Base-by-base conservation (phyloP, 2,797 vertebrate species). In the Pelochelys cantorii region DNA sequence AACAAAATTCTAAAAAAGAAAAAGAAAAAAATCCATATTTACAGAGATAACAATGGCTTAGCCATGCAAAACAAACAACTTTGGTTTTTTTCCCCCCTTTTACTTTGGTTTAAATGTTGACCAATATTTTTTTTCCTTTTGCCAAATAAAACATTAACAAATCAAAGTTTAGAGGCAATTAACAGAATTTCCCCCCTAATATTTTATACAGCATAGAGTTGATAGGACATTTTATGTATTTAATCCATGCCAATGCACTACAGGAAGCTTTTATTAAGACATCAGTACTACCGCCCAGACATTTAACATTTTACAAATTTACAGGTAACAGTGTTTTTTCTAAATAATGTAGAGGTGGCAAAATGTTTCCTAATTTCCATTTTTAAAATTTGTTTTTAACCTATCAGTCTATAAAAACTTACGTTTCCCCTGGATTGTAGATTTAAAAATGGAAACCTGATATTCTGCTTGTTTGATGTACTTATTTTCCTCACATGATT, bases 101-200 rank as follows among this genome's bases (percentile, higher is more conserved):
- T 91, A 98, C 98, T 98, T 98, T 98, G 98, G 98, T 98, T 98
- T 98, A 97, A 97, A 98, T 98, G 97, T 97, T 97, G 96, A 98
- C 96, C 97, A 98, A 96, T 93, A 97, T 97, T 91, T 91, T 83
- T 97, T 94, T 85, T 83, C 77, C 94, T 96, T 93, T 95, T 97
- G 97, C 97, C 98, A 97, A 98, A 98, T 97, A 97, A 98, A 98
- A 95, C 96, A 97, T 97, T 95, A 97, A 97, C 96, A 98, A 97
- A 97, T 97, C 96, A 96, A 97, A 97, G 90, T 97, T 96, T 95
- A 97, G 97, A 98, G 97, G 97, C 97, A 97, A 96, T 90, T 95
- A 98, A 97, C 90, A 97, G 93, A 89, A 97, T 96, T 97, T 85
- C 57, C 79, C 95, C 94, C 96, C 89, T 95, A 97, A 83, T 96